These are phyloP conservation scores for Steinernema khuongi DNA, from an alignment of 1,140 invertebrate genomes.

Conservation along the genomic window DNA sequence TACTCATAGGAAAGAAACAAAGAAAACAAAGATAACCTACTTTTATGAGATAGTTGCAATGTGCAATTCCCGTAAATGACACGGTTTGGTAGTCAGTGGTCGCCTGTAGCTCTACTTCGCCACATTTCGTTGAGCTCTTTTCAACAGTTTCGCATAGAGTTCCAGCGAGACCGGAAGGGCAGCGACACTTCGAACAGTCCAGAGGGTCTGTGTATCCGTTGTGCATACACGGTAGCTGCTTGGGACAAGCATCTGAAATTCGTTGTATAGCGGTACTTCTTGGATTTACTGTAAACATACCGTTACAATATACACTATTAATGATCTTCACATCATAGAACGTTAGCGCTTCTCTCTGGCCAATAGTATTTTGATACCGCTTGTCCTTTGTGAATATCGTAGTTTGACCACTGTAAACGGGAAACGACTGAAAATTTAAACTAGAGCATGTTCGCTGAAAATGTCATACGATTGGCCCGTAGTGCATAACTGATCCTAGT, in stretches of 20 bases:
- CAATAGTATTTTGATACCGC: background rate
- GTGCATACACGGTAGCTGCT: background rate
- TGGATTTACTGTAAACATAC: background rate
- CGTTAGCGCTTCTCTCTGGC: background rate
- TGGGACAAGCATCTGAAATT: background rate
- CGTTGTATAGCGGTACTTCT: background rate
- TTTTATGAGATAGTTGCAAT: background rate
- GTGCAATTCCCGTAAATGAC: background rate
- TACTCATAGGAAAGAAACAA: no score
- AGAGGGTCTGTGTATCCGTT: background rate
- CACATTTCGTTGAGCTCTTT: background rate
- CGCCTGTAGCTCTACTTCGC: background rate
- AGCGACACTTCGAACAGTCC: background rate
- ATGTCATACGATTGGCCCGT: background rate
- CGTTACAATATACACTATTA: background rate
- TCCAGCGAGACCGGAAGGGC: background rate
- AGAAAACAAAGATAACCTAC: background rate
- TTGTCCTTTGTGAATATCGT: background rate
- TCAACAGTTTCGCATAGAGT: background rate
- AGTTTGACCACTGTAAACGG: background rate
- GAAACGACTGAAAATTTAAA: background rate
- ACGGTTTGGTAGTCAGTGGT: background rate
- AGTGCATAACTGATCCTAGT: background rate
- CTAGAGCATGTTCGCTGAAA: background rate
- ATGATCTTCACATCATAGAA: background rate